Evolutionary conservation across 2,797 vertebrate genomes (phyloP), one percentile per base, ranked within the genome.

Genomic region (Helarctos malayanus): DNA sequence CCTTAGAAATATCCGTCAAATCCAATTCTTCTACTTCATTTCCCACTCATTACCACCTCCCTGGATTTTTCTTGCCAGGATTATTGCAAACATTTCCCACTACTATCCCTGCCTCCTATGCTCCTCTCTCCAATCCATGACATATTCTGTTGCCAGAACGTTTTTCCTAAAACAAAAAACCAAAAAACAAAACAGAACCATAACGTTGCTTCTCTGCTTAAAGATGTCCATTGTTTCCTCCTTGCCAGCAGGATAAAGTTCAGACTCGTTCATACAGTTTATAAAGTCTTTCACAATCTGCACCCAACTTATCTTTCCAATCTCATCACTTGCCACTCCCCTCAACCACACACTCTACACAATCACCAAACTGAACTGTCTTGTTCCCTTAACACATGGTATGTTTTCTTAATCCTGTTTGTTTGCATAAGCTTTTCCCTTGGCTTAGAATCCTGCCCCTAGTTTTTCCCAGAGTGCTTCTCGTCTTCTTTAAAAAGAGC

Each of bases 271-370:
- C 23, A 18, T 65, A 56, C 61, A 84, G 52, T 92, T 98, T 95
- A 76, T 63, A 89, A 95, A 84, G 63, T 29, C 75, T 94, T 97
- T 95, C 87, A 75, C 65, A 96, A 90, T 96, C 69, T 68, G 25
- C 38, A 90, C 35, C 14, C 29, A 81, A 38, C 3, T 96, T 95
- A 89, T 89, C 86, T 95, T 52, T 87, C 69, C 61, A 91, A 19
- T 92, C 91, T 93, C 82, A 41, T 93, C 83, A 73, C 82, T 90
- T 73, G 29, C 73, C 73, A 68, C 38, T 94, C 65, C 76, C 47
- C 41, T 75, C 61, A 80, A 80, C 21, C 41, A 82, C 59, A 97
- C 7, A n/a, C 2, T 27, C 63, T 63, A 65, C n/a, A 83, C 21
- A 68, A 89, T 81, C 73, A 75, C 49, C 38, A 69, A 79, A 92